Percentiles rank a stretch among this genome's conserved stretches.
phyloP scores from a whole-genome alignment of 2,797 vertebrate genomes.

The Spheniscus humboldti region DNA sequence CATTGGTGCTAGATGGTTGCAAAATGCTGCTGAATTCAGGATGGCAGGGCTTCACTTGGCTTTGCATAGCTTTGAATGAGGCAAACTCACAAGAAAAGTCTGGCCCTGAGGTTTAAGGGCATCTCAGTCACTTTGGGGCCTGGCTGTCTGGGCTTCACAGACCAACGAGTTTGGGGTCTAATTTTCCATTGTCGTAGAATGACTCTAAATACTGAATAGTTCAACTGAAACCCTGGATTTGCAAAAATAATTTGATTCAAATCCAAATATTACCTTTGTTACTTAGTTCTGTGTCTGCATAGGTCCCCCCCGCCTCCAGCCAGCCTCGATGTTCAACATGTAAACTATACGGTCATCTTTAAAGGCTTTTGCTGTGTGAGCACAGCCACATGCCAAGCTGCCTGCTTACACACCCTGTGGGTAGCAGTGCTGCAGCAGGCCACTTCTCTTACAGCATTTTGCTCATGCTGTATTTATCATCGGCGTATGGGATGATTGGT shows the following conservation, averaged over 20 bases:
- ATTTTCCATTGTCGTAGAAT: background rate
- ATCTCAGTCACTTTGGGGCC: background rate
- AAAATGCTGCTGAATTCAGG: background rate
- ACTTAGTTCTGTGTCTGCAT: background rate
- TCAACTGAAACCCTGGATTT: background rate
- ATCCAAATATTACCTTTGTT: background rate
- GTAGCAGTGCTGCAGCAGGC: background rate
- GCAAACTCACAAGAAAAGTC: background rate
- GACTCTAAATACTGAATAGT: background rate
- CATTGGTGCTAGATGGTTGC: background rate
- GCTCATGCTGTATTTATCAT: background rate
- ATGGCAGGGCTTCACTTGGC: background rate
- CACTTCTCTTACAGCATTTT: background rate
- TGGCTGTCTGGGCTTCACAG: fast-evolving
- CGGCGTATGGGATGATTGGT: fast-evolving
- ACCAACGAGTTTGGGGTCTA: background rate
- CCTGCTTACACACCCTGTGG: background rate
- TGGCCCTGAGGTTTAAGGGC: background rate
- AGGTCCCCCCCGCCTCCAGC: background rate
- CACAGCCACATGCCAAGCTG: background rate
- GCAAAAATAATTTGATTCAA: background rate
- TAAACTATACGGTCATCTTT: background rate
- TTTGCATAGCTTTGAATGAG: background rate
- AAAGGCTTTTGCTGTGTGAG: background rate
- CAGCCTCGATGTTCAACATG: background rate